Conservation (phyloP, 2,888 invertebrate genomes). For the Zhuqinia jingwanae region DNA sequence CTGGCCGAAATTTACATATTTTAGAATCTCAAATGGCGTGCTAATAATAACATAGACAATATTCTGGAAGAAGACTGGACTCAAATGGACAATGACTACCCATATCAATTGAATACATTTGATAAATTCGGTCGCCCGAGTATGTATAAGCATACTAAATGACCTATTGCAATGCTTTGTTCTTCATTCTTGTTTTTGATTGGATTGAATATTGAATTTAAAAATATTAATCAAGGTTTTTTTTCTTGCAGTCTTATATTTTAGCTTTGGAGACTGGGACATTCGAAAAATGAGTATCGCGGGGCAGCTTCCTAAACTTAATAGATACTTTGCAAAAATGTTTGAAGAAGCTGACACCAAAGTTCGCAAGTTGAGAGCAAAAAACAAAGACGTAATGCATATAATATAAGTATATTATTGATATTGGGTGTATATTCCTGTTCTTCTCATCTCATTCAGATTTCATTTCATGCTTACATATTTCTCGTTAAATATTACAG, state of each 20-base stretch:
- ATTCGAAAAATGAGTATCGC: conserved; percentile 45
- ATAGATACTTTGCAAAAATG: conserved; percentile 61
- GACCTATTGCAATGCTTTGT: too few species aligned
- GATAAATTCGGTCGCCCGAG: conserved; percentile 59
- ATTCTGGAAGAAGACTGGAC: conserved; percentile 52
- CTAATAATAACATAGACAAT: conserved; percentile 30
- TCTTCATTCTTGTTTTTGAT: too few species aligned
- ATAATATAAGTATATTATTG: background rate
- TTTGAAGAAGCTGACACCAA: conserved; percentile 61
- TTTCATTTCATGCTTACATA: too few species aligned
- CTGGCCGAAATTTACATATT: background rate
- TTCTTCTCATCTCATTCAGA: too few species aligned
- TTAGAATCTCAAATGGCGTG: conserved; percentile 57
- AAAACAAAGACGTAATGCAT: conserved; percentile 43
- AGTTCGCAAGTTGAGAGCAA: conserved; percentile 46
- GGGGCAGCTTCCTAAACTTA: conserved; percentile 62
- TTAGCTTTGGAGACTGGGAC: conserved; percentile 59
- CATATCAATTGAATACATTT: conserved; percentile 38
- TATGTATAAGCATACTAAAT: too few species aligned
- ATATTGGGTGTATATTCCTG: too few species aligned
- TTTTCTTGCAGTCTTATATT: conserved; percentile 47
- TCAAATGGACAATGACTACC: conserved; percentile 45
- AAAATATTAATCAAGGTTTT: background rate
- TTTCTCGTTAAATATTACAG: background rate
- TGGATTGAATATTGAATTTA: background rate